Conservation (phyloP, 2,888 invertebrate species). For the Drosophila prostipennis region DNA sequence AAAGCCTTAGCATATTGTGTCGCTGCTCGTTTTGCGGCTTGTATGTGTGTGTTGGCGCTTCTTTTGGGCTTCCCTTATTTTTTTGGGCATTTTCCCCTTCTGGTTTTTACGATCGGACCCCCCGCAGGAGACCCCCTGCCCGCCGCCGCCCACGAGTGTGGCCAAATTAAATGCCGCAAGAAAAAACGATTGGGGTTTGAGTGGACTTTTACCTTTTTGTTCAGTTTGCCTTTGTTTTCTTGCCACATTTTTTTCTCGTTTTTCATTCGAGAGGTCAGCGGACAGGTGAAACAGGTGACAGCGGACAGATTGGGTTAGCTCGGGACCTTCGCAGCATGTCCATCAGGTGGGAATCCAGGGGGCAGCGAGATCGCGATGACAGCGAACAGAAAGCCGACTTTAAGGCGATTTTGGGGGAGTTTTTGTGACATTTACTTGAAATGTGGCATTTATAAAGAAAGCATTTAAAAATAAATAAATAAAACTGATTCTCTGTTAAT, state of each 20-base stretch:
- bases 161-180: conserved; percentile 51
- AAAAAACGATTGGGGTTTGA: conserved; percentile 43
- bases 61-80: conserved; percentile 19
- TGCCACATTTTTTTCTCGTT: conserved; percentile 1
- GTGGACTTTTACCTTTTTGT: conserved; percentile 42
- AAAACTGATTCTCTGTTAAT: no score
- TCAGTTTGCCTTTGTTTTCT: conserved; percentile 8
- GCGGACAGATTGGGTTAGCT: conserved; percentile 42
- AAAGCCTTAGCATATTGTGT: conserved; percentile 66
- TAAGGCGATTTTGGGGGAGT: background rate
- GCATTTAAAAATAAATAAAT: no score
- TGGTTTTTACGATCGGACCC: conserved; percentile 40
- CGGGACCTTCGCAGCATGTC: conserved; percentile 13
- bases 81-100: conserved; percentile 19
- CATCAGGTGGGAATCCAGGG: conserved; percentile 2
- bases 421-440: no score
- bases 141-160: conserved; percentile 13
- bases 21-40: conserved; percentile 73
- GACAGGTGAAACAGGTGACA: conserved; percentile 46
- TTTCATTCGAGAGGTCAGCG: conserved; percentile 22
- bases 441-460: no score
- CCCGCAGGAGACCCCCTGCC: conserved; percentile 1
- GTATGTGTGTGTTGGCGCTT: conserved; percentile 23
- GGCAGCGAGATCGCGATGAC: conserved; percentile 23
- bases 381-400: conserved; percentile 4